Conservation (phyloP, 2,797 vertebrate species). For the Clarias fuscus region DNA sequence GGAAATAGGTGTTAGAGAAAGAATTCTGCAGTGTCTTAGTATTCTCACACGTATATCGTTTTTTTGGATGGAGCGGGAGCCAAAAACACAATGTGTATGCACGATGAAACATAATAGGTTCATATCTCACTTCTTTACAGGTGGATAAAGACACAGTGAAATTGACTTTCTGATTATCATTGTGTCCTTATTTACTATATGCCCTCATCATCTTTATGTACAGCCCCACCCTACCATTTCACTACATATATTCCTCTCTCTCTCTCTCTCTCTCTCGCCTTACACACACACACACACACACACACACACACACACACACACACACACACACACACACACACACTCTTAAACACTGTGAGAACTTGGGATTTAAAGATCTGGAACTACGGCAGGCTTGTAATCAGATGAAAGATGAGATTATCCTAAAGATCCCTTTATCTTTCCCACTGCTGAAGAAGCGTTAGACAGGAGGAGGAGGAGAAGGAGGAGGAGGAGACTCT, state of each 20-base stretch:
- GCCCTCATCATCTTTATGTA: slow-evolving; percentile 57
- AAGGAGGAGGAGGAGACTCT: slow-evolving; percentile 52
- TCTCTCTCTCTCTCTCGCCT: slow-evolving; percentile 1
- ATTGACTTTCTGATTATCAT: slow-evolving; percentile 47
- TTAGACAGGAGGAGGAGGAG: slow-evolving; percentile 36
- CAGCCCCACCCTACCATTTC: slow-evolving; percentile 38
- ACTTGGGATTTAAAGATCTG: slow-evolving; percentile 67
- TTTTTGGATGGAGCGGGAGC: background rate
- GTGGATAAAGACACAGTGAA: slow-evolving; percentile 33
- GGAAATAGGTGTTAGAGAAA: slow-evolving; percentile 47
- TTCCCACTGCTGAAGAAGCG: slow-evolving; percentile 54
- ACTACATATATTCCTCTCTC: slow-evolving; percentile 20
- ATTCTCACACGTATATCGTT: slow-evolving; percentile 10
- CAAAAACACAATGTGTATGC: background rate
- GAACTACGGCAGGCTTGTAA: slow-evolving; percentile 64
- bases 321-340: slow-evolving; percentile 11
- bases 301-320: background rate
- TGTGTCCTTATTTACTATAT: slow-evolving; percentile 48
- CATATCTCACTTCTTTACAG: background rate
- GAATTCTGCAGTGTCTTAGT: slow-evolving; percentile 21
- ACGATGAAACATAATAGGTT: background rate
- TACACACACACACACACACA: slow-evolving; percentile 16
- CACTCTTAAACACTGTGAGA: slow-evolving; percentile 38
- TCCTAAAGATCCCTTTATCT: slow-evolving; percentile 68
- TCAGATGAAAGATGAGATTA: slow-evolving; percentile 71